Evolutionary conservation across 2,797 vertebrate genomes (phyloP), one percentile per base, ranked within the genome.

Genomic region (Melanotaenia nigrans): DNA sequence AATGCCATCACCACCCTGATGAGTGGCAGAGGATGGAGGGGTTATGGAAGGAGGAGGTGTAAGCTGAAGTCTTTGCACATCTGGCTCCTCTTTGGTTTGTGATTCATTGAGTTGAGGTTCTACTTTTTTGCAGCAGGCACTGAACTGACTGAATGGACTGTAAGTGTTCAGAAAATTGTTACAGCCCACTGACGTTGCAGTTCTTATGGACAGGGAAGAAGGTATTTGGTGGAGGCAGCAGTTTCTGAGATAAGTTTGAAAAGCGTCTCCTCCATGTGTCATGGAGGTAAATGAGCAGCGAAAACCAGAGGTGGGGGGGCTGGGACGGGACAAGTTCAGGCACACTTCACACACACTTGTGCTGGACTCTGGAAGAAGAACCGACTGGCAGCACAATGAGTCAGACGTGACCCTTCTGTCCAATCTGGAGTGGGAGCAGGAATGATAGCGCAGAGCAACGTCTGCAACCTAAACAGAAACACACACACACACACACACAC

Each of bases 391-490:
- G 93, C 97, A 98, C 25, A 81, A 81, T 1, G 47, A 49, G 53
- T 12, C 45, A n/a, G 38, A 0, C 73, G 65, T 1, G 33, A 53
- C 61, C 36, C 49, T 11, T 53, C 61, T 24, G 49, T 79, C 71
- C 71, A 9, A 4, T 84, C 71, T 49, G 82, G 77, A 71, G 74
- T 16, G 70, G 36, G 92, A 92, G 92, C 97, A 99, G 82, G 93
- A 95, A 89, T 96, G 95, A 85, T 99, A 99, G 61, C 96, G 95
- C 87, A 97, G 87, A 66, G 96, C 97, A 75, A 99, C 81, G 82
- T 96, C 94, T 68, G 95, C 96, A 82, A 99, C 93, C 98, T 99
- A 78, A 25, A 22, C 25, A 25, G 25, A 25, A 25, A 25, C 25
- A 25, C 22, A 59, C 14, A n/a, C n/a, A n/a, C n/a, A n/a, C n/a